Conservation (phyloP, 2,113 vertebrate species). For the Entosphenus tridentatus region DNA sequence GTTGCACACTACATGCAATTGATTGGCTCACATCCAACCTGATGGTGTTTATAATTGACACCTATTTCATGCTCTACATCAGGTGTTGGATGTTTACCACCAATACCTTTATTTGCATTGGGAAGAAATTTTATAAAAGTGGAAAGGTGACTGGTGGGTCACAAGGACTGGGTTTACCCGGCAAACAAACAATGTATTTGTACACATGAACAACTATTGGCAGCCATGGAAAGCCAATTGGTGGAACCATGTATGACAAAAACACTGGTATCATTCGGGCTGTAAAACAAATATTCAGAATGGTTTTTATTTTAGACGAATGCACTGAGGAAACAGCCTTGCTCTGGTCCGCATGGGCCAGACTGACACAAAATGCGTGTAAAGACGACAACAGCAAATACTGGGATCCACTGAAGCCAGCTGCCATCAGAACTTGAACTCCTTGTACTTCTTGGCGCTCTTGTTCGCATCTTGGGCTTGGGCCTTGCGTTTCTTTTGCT, state of each 20-base stretch:
- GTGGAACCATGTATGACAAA: neutral
- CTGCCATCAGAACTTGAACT: slow-evolving; percentile 57
- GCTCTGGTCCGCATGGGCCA: neutral
- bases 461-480: slow-evolving; percentile 52
- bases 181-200: too few relatives aligned
- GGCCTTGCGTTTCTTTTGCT: slow-evolving; percentile 79
- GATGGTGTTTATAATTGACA: too few relatives aligned
- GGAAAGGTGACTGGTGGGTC: too few relatives aligned
- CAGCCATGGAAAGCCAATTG: too few relatives aligned
- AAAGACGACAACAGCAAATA: neutral
- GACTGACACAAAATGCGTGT: neutral
- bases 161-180: too few relatives aligned
- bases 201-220: too few relatives aligned
- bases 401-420: neutral
- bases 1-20: too few relatives aligned
- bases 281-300: neutral
- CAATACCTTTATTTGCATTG: too few relatives aligned
- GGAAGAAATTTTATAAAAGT: too few relatives aligned
- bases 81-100: too few relatives aligned
- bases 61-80: too few relatives aligned
- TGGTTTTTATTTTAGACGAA: neutral
- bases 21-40: too few relatives aligned
- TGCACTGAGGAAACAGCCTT: neutral
- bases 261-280: neutral
- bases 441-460: slow-evolving; percentile 69